Percentiles rank a stretch among this genome's conserved stretches.
Conservation (phyloP, 2,113 vertebrate species). For the Centropus bengalensis region DNA sequence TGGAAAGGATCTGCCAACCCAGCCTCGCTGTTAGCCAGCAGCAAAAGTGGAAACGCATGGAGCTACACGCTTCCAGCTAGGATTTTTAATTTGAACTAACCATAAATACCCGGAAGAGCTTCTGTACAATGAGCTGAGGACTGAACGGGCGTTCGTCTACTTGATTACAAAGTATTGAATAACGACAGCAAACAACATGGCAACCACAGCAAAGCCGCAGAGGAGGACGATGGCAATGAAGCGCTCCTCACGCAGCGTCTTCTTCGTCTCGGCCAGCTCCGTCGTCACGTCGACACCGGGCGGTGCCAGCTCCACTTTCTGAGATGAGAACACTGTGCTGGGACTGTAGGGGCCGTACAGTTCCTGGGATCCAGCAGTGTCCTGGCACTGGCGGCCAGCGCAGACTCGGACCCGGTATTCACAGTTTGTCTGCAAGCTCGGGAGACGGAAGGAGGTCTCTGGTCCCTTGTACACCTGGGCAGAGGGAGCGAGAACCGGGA, state of each 20-base stretch:
- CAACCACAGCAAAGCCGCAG: conserved; percentile 74
- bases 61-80: conserved; percentile 39
- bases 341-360: conserved; percentile 79
- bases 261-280: conserved; percentile 25
- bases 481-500: background rate
- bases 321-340: conserved; percentile 68
- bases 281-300: background rate
- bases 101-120: conserved; percentile 66
- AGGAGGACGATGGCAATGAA: conserved; percentile 74
- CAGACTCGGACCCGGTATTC: conserved; percentile 76
- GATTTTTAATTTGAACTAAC: conserved; percentile 57
- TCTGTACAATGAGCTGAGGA: conserved; percentile 27
- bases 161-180: conserved; percentile 83
- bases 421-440: conserved; percentile 69
- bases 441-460: conserved; percentile 74
- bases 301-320: conserved; percentile 39
- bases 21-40: conserved; percentile 58
- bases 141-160: conserved; percentile 37
- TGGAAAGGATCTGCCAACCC: conserved; percentile 46
- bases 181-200: conserved; percentile 77
- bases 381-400: conserved; percentile 75
- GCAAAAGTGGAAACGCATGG: conserved; percentile 43
- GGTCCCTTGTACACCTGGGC: conserved; percentile 82
- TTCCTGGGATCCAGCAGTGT: conserved; percentile 68
- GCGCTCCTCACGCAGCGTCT: conserved; percentile 71